Evolutionary conservation across 2,113 vertebrate genomes (phyloP).

Genomic region (Cyanoramphus novaezelandiae): DNA sequence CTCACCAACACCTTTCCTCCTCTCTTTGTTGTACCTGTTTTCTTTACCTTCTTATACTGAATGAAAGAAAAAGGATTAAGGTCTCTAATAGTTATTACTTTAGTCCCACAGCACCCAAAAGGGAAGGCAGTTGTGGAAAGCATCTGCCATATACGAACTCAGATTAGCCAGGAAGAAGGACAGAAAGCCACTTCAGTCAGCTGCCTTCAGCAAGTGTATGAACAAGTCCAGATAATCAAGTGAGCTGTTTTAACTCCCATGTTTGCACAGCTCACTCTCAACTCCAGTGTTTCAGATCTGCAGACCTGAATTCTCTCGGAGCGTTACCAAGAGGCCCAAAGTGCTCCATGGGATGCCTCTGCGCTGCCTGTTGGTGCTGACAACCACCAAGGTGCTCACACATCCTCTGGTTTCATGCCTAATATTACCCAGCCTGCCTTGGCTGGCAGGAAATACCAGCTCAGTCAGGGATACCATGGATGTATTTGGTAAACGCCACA

Average conservation of each 20-base stretch:
- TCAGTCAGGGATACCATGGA: accelerated
- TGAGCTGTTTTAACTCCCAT: not conserved
- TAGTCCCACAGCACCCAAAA: not conserved
- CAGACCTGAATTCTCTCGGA: not conserved
- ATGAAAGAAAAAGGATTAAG: not conserved
- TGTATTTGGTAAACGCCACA: not conserved
- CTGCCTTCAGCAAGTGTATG: not conserved
- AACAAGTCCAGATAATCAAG: not conserved
- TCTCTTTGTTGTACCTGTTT: not conserved
- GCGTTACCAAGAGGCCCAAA: not conserved
- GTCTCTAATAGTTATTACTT: not conserved
- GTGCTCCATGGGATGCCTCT: not conserved
- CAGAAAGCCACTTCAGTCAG: not conserved
- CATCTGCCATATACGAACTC: accelerated
- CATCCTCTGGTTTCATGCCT: accelerated
- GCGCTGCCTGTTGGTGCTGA: not conserved
- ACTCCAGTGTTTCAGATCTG: not conserved
- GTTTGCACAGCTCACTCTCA: not conserved
- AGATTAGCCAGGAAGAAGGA: not conserved
- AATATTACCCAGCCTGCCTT: not conserved
- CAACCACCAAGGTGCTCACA: accelerated
- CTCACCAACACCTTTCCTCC: not conserved
- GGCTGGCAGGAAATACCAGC: not conserved
- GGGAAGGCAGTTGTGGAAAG: not conserved
- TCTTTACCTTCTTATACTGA: not conserved